Evolutionary conservation across 2,113 vertebrate species (phyloP).

Genomic region (Varanus salvator): DNA sequence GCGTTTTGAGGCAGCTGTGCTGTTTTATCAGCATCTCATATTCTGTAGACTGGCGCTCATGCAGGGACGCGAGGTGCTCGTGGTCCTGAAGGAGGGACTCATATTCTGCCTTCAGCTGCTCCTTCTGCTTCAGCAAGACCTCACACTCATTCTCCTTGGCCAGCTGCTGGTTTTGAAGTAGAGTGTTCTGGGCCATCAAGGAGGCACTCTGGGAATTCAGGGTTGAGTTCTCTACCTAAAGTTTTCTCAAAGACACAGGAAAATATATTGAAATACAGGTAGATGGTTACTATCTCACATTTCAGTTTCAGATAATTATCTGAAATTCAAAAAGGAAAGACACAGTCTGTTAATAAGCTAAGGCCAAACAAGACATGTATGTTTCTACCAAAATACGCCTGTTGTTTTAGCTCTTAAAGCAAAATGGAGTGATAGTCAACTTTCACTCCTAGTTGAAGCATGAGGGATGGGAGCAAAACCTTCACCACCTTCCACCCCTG

Average conservation of each 20-base stretch:
- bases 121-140: slow-evolving; percentile 82
- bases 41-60: slow-evolving; percentile 89
- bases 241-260: slow-evolving; percentile 54
- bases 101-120: slow-evolving; percentile 82
- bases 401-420: background rate
- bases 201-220: slow-evolving; percentile 92
- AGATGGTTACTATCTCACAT: background rate
- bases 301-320: background rate
- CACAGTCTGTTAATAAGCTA: background rate
- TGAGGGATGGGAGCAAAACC: background rate
- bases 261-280: background rate
- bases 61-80: slow-evolving; percentile 84
- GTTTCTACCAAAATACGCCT: background rate
- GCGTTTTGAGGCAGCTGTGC: slow-evolving; percentile 86
- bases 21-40: slow-evolving; percentile 92
- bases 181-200: slow-evolving; percentile 88
- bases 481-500: background rate
- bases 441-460: background rate
- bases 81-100: slow-evolving; percentile 89
- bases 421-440: background rate
- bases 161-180: slow-evolving; percentile 89
- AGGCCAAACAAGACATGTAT: background rate
- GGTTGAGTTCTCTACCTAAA: slow-evolving; percentile 93
- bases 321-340: background rate
- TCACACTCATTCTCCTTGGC: slow-evolving; percentile 87